A percentile compares a stretch with the other conserved stretches of the same genome.
Evolutionary conservation across 2,888 invertebrate genomes (phyloP).

Genomic region (Amphipoea oculea): DNA sequence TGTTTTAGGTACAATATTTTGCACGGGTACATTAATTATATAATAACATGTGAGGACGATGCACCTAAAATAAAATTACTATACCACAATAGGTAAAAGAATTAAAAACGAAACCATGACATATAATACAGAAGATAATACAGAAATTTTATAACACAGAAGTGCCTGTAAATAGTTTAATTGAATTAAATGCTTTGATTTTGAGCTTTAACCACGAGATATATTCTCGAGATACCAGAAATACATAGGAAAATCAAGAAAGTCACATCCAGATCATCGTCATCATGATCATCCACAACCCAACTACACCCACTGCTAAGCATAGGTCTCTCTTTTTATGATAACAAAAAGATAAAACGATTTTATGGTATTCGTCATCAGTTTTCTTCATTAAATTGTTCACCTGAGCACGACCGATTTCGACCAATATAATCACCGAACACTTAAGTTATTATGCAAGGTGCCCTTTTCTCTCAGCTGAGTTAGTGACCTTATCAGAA

Average conservation of each 20-base stretch:
- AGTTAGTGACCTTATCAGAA: conserved; percentile 22
- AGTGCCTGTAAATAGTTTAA: not conserved
- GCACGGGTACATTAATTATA: too few species aligned
- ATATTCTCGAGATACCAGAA: not conserved
- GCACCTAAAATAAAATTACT: too few species aligned
- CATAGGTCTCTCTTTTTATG: not conserved
- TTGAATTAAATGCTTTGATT: not conserved
- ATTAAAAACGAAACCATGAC: too few species aligned
- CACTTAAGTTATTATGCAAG: conserved; percentile 12
- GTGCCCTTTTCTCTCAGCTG: conserved; percentile 1
- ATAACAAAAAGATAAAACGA: not conserved
- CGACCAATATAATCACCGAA: conserved; percentile 3
- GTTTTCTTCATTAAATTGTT: conserved; percentile 15
- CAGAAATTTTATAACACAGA: not conserved
- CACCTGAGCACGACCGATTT: not conserved
- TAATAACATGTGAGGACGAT: too few species aligned
- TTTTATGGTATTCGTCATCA: not conserved
- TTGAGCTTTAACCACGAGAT: not conserved
- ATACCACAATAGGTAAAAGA: too few species aligned
- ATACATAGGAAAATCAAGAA: not conserved
- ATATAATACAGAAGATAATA: too few species aligned
- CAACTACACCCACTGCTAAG: too few species aligned
- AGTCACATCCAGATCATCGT: not conserved
- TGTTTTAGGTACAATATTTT: too few species aligned
- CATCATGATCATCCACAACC: not conserved